Evolutionary conservation across 2,888 invertebrate genomes (phyloP).

Genomic region (Bimastos eiseni): DNA sequence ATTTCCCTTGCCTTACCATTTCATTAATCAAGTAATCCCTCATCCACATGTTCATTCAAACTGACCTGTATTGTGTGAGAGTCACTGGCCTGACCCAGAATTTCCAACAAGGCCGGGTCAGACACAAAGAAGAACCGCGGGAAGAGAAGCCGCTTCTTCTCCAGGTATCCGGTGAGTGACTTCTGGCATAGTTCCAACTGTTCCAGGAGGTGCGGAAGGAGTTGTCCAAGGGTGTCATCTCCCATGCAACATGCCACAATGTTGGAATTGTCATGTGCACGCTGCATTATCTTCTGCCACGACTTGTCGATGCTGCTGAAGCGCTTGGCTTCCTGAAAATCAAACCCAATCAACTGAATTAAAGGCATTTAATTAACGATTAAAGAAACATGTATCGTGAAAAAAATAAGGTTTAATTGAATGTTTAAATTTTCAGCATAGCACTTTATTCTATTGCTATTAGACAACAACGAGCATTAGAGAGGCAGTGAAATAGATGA

Average conservation of each 20-base stretch:
- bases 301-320: slow-evolving; percentile 88
- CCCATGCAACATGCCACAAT: slow-evolving; percentile 95
- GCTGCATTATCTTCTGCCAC: slow-evolving; percentile 87
- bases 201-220: slow-evolving; percentile 90
- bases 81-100: slow-evolving; percentile 63
- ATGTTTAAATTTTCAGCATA: neutral
- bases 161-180: slow-evolving; percentile 79
- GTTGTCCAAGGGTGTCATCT: slow-evolving; percentile 86
- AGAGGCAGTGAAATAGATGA: neutral
- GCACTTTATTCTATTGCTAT: neutral
- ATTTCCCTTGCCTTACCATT: neutral
- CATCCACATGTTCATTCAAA: neutral
- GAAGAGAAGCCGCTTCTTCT: slow-evolving; percentile 60
- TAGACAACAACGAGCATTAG: neutral
- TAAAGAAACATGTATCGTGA: neutral
- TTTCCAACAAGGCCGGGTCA: slow-evolving; percentile 63
- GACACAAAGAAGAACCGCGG: slow-evolving; percentile 63
- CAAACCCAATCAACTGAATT: neutral
- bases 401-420: neutral
- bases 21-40: neutral
- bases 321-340: slow-evolving; percentile 32
- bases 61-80: slow-evolving; percentile 63
- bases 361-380: neutral
- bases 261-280: slow-evolving; percentile 93
- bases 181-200: slow-evolving; percentile 95